Conservation (phyloP, 1,140 invertebrate genomes). For the Drosophila tsacasi region DNA sequence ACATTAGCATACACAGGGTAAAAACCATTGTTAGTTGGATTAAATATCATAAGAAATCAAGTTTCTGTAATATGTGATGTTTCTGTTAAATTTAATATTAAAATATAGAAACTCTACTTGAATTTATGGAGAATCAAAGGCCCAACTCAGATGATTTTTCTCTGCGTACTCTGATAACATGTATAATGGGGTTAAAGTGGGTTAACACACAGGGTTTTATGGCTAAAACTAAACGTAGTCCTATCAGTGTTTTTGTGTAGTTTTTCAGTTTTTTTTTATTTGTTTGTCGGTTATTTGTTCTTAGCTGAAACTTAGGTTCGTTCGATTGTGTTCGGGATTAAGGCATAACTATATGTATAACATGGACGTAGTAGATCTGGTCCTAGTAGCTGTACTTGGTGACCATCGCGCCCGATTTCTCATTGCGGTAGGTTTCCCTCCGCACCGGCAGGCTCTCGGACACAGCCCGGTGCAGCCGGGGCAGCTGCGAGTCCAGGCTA, state of each 20-base stretch:
- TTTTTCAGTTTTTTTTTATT: conserved; percentile 30
- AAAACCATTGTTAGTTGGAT: neutral
- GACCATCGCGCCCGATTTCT: conserved; percentile 85
- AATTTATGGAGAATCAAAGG: neutral
- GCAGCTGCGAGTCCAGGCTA: conserved; percentile 88
- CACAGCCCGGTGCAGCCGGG: conserved; percentile 86
- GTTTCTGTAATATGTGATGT: neutral
- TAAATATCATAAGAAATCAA: neutral
- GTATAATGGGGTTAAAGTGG: conserved; percentile 33
- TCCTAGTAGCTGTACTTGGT: conserved; percentile 78
- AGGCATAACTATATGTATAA: conserved; percentile 3
- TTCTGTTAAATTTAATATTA: neutral
- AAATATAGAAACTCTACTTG: neutral
- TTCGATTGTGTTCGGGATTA: conserved; percentile 30
- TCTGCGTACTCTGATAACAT: conserved; percentile 21
- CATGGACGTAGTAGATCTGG: neutral
- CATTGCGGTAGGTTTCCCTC: conserved; percentile 81
- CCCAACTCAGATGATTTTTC: neutral
- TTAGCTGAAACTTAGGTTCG: conserved; percentile 27
- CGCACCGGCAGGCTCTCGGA: conserved; percentile 77
- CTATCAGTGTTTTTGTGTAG: conserved; percentile 29
- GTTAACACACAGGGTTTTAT: conserved; percentile 41
- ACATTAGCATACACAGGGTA: conserved; percentile 30
- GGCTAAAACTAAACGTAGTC: conserved; percentile 25
- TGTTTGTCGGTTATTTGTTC: conserved; percentile 25